phyloP scores from a whole-genome alignment of 2,797 vertebrate genomes.

The Lepus townsendii region DNA sequence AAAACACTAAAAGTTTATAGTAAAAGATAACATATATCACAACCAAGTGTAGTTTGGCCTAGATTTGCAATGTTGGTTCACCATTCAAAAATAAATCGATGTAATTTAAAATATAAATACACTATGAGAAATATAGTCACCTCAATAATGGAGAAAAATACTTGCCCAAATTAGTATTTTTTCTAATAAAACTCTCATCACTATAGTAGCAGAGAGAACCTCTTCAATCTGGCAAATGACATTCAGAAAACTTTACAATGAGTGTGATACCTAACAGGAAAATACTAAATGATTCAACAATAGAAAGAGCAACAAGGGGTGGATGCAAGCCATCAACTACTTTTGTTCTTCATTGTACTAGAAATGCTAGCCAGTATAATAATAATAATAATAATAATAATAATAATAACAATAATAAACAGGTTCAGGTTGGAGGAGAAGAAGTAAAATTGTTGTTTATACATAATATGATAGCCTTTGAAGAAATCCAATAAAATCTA shows the following conservation, averaged over 20 bases:
- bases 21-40: neutral
- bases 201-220: neutral
- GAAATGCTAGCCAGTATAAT: neutral
- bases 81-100: neutral
- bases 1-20: neutral
- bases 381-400: neutral
- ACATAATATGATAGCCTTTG: neutral
- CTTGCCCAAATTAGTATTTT: too few relatives aligned
- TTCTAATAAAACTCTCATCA: neutral
- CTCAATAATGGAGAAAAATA: neutral
- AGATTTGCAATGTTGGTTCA: neutral
- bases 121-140: too few relatives aligned
- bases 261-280: neutral
- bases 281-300: neutral
- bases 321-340: neutral
- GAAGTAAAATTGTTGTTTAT: neutral
- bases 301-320: neutral
- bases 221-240: neutral
- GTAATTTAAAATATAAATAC: neutral
- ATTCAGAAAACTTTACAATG: neutral
- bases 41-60: neutral
- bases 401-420: neutral
- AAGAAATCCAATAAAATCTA: neutral
- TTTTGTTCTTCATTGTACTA: neutral
- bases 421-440: neutral